Percentiles rank a stretch among this genome's conserved stretches.
Evolutionary conservation across 53 echinoderm and acorn worm genomes (phyloP).

Genomic region (Paelopatides confundens): DNA sequence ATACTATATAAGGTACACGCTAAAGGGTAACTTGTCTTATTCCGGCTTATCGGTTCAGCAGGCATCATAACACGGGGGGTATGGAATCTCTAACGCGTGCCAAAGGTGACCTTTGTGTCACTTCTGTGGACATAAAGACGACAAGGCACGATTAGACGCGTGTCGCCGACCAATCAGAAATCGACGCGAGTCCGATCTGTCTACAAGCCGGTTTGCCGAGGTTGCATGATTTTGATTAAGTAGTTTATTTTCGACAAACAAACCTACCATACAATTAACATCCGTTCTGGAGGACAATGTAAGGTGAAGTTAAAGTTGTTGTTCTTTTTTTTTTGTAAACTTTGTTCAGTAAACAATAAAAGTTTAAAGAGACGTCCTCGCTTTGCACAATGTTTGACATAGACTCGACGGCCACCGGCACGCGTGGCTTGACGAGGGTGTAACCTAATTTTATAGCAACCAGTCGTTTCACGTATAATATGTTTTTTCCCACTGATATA

Average conservation of each 20-base stretch:
- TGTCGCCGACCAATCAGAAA: constrained; percentile 20
- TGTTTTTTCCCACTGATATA: background rate
- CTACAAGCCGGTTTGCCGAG: background rate
- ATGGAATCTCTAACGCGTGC: background rate
- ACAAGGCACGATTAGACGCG: constrained; percentile 19
- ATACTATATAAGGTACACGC: no score
- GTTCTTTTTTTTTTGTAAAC: constrained; percentile 14
- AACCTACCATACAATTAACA: background rate
- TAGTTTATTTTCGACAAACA: constrained; percentile 2
- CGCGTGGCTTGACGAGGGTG: background rate
- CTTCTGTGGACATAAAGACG: constrained; percentile 14
- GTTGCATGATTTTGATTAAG: constrained; percentile 7
- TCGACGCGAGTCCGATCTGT: background rate
- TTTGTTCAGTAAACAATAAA: constrained; percentile 30
- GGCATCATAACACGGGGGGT: background rate
- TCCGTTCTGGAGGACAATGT: background rate
- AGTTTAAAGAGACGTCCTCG: constrained; percentile 18
- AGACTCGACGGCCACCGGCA: no score
- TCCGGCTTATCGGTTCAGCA: no score
- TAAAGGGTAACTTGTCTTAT: no score
- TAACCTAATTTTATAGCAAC: background rate
- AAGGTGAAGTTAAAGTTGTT: background rate
- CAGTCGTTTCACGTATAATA: background rate
- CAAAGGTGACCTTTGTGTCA: constrained; percentile 13
- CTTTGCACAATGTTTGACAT: no score